Evolutionary conservation across 2,888 invertebrate genomes (phyloP).

Genomic region (Aporophyla nigra): DNA sequence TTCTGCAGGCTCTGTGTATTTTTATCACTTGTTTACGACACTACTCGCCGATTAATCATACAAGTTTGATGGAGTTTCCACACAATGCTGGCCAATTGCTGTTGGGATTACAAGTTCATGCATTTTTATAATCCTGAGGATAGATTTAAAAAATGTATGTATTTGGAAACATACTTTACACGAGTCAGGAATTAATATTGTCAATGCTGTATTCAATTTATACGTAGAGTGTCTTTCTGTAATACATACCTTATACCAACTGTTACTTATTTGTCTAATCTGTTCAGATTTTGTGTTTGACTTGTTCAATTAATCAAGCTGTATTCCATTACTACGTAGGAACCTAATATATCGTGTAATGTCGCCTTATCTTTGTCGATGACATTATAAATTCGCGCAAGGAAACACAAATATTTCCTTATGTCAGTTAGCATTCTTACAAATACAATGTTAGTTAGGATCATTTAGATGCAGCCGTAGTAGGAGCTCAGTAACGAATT

Average conservation of each 20-base stretch:
- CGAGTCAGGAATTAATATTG: background rate
- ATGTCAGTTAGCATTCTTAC: constrained; percentile 24
- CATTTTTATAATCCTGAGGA: constrained; percentile 24
- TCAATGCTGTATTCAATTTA: constrained; percentile 1
- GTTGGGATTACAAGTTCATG: constrained; percentile 46
- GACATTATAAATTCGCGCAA: constrained; percentile 23
- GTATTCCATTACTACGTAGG: background rate
- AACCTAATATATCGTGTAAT: constrained; percentile 14
- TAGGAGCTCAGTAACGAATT: constrained; percentile 47
- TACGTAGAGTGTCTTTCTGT: background rate
- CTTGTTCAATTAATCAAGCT: background rate
- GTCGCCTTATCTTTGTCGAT: background rate
- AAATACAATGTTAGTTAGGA: constrained; percentile 37
- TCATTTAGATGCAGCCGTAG: constrained; percentile 47
- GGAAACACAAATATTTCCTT: constrained; percentile 50
- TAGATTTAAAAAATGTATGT: constrained; percentile 26
- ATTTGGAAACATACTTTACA: constrained; percentile 8
- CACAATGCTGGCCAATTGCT: constrained; percentile 48
- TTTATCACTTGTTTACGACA: constrained; percentile 64
- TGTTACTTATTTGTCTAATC: background rate
- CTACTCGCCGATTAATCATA: constrained; percentile 55
- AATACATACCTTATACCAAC: background rate
- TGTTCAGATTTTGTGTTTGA: background rate
- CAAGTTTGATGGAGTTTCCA: constrained; percentile 60
- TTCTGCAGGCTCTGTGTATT: constrained; percentile 59